Base-by-base conservation (phyloP, 2,888 invertebrate genomes). In the Biston betularia region DNA sequence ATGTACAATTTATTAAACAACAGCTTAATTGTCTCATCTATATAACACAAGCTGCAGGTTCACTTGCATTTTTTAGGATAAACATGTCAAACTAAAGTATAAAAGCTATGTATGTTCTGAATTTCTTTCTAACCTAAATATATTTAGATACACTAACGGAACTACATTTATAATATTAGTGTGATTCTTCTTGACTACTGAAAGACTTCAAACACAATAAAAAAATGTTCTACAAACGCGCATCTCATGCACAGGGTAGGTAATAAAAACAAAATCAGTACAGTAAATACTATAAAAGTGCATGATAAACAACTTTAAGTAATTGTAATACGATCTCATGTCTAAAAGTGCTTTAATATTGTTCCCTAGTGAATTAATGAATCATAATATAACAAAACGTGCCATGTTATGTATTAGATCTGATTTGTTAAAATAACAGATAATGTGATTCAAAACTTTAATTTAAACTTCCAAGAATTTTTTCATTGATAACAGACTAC, bases 341-440 rank as follows among this genome's bases (percentile, higher is more conserved):
- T 56, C 33, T 56, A 34, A 7, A 15, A 53, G 52, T 53, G 52
- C 11, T 4, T 11, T 38, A 10, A 38, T 15, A 53, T 38, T 53
- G 33, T 44, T 56, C 56, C 56, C 45, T 34, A 56, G 56, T 40
- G 52, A 69, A 69, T 58, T 44, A 38, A 24, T 38, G 46, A 57
- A 38, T 46, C 48, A 46, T 38, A 10, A 46, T 38, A 10, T 56
- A 9, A 35, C 49, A 34, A 33, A 56, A 45, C 34, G 10, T 45
- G 34, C 56, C 24, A 8, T 55, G 55, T 55, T 55, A 55, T 56
- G 45, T 56, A 45, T 56, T 45, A 44, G n/a, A n/a, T 45, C 24
- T 42, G 34, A 34, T 35, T 56, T 56, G 45, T 35, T 56, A 55
- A 40, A n/a, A 11, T 40, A 53, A 40, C 40, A 15, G 40, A 40